Conservation (phyloP, 2,888 invertebrate genomes). For the Cephus pygmeus region DNA sequence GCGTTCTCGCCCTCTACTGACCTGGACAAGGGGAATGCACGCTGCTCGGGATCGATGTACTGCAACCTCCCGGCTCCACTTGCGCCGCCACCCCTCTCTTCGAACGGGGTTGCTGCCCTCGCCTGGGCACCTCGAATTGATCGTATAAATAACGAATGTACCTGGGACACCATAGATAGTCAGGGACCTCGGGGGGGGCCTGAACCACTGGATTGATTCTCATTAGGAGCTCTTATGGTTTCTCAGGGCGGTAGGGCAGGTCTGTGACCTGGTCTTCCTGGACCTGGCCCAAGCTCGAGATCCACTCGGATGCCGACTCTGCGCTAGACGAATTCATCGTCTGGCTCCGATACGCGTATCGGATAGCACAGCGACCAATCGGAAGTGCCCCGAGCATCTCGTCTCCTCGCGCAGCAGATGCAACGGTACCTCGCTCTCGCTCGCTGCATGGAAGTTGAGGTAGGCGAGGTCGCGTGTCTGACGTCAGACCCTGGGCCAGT, state of each 20-base stretch:
- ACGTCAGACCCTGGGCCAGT: constrained; percentile 37
- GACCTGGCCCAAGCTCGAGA: neutral
- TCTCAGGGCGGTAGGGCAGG: neutral
- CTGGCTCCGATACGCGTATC: neutral
- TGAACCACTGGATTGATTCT: no score
- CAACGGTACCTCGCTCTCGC: constrained; percentile 50
- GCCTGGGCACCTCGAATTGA: constrained; percentile 48
- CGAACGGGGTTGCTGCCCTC: constrained; percentile 63
- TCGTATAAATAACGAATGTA: neutral
- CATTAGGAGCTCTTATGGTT: no score
- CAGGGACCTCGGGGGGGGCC: no score
- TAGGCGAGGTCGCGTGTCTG: constrained; percentile 63
- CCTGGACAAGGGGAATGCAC: constrained; percentile 36
- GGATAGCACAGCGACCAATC: neutral
- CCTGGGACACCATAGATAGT: neutral
- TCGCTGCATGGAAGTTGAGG: constrained; percentile 57
- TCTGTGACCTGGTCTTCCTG: neutral
- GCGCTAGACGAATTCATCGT: no score
- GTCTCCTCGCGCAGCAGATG: constrained; percentile 15
- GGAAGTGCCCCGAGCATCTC: neutral
- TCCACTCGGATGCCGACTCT: neutral
- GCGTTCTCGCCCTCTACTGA: constrained; percentile 42
- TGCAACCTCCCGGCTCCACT: constrained; percentile 32
- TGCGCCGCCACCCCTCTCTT: constrained; percentile 42
- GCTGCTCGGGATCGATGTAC: constrained; percentile 61